A percentile compares a stretch with the other conserved stretches of the same genome.
phyloP scores from a whole-genome alignment of 2,888 invertebrate species.

The Ophion ventricosus region DNA sequence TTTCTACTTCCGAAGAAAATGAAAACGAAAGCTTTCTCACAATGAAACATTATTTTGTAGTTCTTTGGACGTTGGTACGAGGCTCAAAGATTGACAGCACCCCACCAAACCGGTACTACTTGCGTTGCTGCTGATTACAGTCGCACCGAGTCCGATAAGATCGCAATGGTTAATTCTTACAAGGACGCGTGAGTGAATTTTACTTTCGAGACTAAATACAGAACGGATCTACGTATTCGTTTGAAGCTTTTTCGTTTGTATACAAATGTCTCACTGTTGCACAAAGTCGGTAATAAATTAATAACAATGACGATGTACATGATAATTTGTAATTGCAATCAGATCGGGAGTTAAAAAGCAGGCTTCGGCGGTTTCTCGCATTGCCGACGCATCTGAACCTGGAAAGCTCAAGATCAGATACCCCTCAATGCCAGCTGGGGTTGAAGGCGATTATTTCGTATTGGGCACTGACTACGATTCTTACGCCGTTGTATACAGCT shows the following conservation, averaged over 20 bases:
- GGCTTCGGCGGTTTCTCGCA: constrained; percentile 85
- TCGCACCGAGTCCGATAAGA: neutral
- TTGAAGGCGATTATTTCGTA: constrained; percentile 86
- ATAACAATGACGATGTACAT: neutral
- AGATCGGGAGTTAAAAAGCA: constrained; percentile 85
- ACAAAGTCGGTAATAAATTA: neutral
- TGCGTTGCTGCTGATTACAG: neutral
- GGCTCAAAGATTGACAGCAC: neutral
- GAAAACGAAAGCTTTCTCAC: neutral
- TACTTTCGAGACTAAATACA: neutral
- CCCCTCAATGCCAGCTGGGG: constrained; percentile 85
- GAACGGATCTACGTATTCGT: neutral
- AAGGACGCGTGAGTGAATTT: neutral
- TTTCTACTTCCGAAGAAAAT: neutral
- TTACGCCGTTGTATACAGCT: constrained; percentile 87
- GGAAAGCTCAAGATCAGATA: constrained; percentile 86
- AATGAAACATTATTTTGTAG: neutral
- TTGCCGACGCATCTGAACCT: constrained; percentile 84
- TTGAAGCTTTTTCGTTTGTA: neutral
- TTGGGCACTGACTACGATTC: constrained; percentile 87
- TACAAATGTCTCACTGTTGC: neutral
- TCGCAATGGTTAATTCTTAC: neutral
- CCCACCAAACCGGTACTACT: neutral
- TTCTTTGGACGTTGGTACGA: constrained; percentile 2
- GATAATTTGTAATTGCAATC: constrained; percentile 41